These are phyloP conservation scores for Carollia perspicillata DNA, from an alignment of 2,113 vertebrate species.

Conservation along the genomic window DNA sequence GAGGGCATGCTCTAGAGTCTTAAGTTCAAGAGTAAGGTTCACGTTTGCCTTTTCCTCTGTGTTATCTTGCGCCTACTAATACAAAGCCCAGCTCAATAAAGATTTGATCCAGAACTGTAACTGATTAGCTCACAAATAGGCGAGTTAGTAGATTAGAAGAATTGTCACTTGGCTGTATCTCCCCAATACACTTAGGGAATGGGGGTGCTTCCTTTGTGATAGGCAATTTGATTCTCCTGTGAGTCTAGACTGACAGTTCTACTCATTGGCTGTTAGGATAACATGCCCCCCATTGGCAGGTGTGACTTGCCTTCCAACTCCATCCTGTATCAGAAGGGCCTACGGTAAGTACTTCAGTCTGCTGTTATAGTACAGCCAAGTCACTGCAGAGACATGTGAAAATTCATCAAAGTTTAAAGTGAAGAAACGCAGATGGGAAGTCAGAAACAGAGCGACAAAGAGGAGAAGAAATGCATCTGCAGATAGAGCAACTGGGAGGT, in stretches of 20 bases:
- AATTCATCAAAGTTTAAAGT: slow-evolving; percentile 36
- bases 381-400: slow-evolving; percentile 36
- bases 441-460: neutral
- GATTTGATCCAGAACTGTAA: neutral
- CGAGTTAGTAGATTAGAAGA: neutral
- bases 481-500: neutral
- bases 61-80: neutral
- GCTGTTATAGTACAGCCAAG: slow-evolving; percentile 24
- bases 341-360: slow-evolving; percentile 42
- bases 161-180: neutral
- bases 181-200: neutral
- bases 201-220: neutral
- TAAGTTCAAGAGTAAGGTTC: neutral
- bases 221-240: neutral
- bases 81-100: neutral
- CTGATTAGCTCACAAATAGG: neutral
- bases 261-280: neutral
- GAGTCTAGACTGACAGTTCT: neutral
- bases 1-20: neutral
- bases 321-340: slow-evolving; percentile 25
- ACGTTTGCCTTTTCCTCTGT: neutral
- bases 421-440: neutral
- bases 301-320: neutral
- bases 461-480: neutral
- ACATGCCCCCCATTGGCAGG: slow-evolving; percentile 18